phyloP scores from a whole-genome alignment of 2,113 vertebrate genomes.

The Corynorhinus townsendii region DNA sequence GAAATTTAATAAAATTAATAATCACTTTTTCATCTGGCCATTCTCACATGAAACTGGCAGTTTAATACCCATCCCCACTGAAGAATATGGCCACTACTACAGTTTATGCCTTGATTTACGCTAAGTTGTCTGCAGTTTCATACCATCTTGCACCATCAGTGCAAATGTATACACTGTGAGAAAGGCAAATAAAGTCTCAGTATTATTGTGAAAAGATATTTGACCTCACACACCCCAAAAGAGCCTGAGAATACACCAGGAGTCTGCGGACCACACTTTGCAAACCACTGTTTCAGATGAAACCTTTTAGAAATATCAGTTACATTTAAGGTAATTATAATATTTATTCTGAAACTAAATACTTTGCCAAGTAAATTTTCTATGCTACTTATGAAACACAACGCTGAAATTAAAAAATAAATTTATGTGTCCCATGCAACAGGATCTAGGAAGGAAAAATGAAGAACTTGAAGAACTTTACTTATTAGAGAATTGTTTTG shows the following conservation, averaged over 20 bases:
- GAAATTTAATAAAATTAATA: not conserved
- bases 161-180: not conserved
- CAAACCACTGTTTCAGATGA: not conserved
- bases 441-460: conserved; percentile 83
- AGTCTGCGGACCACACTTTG: not conserved
- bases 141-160: not conserved
- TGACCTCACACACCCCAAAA: not conserved
- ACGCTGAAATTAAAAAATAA: not conserved
- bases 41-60: not conserved
- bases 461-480: conserved; percentile 86
- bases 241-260: not conserved
- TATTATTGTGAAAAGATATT: not conserved
- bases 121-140: not conserved
- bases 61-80: fast-evolving
- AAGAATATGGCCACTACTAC: not conserved
- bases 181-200: not conserved
- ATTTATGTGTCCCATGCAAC: not conserved
- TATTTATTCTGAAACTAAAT: conserved; percentile 24
- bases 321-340: not conserved
- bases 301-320: not conserved
- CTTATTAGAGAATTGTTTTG: conserved; percentile 82
- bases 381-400: not conserved
- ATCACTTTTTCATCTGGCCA: not conserved
- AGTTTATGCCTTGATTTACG: not conserved
- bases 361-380: not conserved